Evolutionary conservation across 1,140 invertebrate species (phyloP), one percentile per base, ranked within the genome.

Genomic region (Philaenus spumarius): DNA sequence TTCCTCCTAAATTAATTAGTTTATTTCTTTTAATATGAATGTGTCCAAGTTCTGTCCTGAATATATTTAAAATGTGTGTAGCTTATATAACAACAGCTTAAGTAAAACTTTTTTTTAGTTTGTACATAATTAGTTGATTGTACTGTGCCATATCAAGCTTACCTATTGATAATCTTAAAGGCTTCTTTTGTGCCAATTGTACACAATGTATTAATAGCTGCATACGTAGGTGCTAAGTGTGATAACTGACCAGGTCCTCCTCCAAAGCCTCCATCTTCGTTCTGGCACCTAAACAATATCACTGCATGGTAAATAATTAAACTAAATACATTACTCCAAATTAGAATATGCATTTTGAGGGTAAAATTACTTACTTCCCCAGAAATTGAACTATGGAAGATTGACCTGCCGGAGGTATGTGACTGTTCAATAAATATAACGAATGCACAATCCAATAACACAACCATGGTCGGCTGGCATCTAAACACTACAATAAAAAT

Each of bases 171-270:
- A 15, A 87, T 80, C 67, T 85, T 76, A 67, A 89, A 94, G 11
- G 95, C 93, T 73, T 91, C 85, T 70, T 85, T 77, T 14, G 86
- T 94, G 39, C 90, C 91, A 64, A 99, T 83, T 19, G 89, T 90
- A 68, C 87, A 89, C 2, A 99, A 75, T 7, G 93, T 84, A 78
- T 93, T 95, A 0, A 98, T 84, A 60, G 96, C 95, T 46, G 95
- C 97, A 79, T 98, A 99, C 4, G 96, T 98, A 26, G 95, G 84
- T 1, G 96, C 97, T 50, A 99, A 77, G 77, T 99, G 97, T 23
- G 95, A 76, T 68, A 83, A 76, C 72, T 99, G 96, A 2, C 83
- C 83, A 0, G 95, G 95, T 15, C 95, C 95, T 63, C 96, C 95
- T 46, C 87, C 93, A 81, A 95, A 98, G 4, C 95, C 95, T 24